These are phyloP conservation scores for Eriocheir sinensis DNA, from an alignment of 1,140 invertebrate genomes.

Conservation along the genomic window DNA sequence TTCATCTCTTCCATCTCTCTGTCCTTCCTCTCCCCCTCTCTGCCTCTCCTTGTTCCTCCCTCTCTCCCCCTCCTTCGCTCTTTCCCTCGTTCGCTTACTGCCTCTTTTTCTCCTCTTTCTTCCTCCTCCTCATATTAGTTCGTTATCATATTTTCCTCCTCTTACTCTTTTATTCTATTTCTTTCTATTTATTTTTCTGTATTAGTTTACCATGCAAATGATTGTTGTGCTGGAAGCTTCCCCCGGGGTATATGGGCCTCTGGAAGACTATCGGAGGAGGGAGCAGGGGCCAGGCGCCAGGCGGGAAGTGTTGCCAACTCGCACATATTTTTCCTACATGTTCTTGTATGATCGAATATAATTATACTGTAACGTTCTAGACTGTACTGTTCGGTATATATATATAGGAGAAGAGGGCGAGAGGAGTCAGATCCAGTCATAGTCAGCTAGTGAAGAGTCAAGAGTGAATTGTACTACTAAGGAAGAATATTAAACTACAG, in stretches of 20 bases:
- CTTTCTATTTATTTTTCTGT: neutral
- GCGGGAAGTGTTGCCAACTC: too few species aligned
- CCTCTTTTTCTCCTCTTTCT: constrained; percentile 20
- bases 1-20: neutral
- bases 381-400: too few species aligned
- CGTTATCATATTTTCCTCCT: neutral
- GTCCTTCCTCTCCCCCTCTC: neutral
- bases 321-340: too few species aligned
- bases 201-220: neutral
- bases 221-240: too few species aligned
- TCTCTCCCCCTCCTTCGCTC: neutral
- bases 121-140: neutral
- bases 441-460: too few species aligned
- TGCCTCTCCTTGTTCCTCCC: neutral
- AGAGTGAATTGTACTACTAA: too few species aligned
- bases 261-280: neutral
- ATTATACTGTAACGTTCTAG: too few species aligned
- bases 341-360: too few species aligned
- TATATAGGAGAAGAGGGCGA: too few species aligned
- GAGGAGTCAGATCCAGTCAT: too few species aligned
- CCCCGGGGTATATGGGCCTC: too few species aligned
- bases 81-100: neutral
- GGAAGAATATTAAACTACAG: too few species aligned
- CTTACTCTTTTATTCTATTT: neutral
- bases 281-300: neutral